Conservation (phyloP, 2,888 invertebrate genomes). For the Mimachlamys varia region DNA sequence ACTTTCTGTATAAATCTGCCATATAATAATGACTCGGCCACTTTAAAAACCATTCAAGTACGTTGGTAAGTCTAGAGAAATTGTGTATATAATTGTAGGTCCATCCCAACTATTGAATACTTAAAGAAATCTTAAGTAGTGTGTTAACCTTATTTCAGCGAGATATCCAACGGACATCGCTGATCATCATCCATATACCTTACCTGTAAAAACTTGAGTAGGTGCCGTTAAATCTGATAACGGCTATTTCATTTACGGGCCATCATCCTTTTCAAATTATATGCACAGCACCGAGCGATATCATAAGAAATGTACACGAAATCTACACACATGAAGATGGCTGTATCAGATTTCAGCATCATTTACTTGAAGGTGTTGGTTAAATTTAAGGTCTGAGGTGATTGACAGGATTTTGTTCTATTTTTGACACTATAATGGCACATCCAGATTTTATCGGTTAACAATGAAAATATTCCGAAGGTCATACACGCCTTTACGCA, state of each 20-base stretch:
- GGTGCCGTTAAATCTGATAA: neutral
- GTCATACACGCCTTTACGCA: no score
- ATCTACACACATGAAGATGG: neutral
- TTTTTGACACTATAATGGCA: neutral
- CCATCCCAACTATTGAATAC: neutral
- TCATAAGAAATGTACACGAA: neutral
- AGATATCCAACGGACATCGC: no score
- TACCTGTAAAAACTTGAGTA: no score
- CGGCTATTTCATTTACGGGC: neutral
- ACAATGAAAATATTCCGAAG: neutral
- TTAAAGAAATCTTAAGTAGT: neutral
- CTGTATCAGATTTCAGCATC: neutral
- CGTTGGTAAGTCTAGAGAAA: neutral
- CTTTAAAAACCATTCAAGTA: neutral
- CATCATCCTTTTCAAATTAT: slow-evolving; percentile 13
- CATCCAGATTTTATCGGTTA: neutral
- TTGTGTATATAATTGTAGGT: no score
- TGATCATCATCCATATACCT: no score
- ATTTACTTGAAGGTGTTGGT: neutral
- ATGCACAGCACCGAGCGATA: neutral
- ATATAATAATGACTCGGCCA: no score
- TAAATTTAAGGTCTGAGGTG: neutral
- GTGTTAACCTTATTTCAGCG: no score
- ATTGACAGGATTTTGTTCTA: neutral
- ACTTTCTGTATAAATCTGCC: no score